These are phyloP conservation scores for Hemiprocne comata DNA, from an alignment of 2,113 vertebrate genomes.

Conservation along the genomic window DNA sequence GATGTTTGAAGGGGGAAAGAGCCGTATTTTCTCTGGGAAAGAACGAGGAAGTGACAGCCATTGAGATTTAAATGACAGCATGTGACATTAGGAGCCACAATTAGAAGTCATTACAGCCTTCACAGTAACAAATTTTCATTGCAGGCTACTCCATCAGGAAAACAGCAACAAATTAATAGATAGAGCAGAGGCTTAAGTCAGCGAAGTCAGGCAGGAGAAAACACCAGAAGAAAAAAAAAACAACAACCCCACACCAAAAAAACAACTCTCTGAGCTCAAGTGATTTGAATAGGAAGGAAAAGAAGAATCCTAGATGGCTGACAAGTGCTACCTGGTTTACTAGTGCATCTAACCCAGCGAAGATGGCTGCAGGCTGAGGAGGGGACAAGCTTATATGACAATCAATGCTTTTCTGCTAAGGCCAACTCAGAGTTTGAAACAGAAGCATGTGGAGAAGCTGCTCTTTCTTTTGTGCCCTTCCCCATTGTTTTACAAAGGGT, in stretches of 20 bases:
- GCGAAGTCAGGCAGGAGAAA: background rate
- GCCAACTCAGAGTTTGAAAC: background rate
- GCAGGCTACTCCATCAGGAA: constrained; percentile 23
- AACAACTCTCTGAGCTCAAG: background rate
- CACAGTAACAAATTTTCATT: constrained; percentile 50
- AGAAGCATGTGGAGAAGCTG: background rate
- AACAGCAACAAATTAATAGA: constrained; percentile 40
- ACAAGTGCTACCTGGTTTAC: background rate
- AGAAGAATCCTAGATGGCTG: background rate
- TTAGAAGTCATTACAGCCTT: constrained; percentile 59
- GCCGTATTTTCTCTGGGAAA: constrained; percentile 43
- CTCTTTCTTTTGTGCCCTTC: background rate
- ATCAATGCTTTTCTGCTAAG: background rate
- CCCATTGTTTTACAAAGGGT: background rate
- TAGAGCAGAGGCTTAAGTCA: background rate
- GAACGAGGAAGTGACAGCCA: constrained; percentile 37
- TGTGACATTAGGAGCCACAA: constrained; percentile 48
- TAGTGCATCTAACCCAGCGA: background rate
- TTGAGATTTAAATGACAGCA: constrained; percentile 67
- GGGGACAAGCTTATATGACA: background rate
- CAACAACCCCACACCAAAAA: background rate
- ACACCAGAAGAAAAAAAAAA: background rate
- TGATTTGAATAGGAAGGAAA: background rate
- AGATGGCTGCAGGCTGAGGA: fast-evolving
- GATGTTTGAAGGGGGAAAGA: constrained; percentile 41